Evolutionary conservation across 1,140 invertebrate species (phyloP), one percentile per base, ranked within the genome.

Genomic region (Cecropterus lyciades): DNA sequence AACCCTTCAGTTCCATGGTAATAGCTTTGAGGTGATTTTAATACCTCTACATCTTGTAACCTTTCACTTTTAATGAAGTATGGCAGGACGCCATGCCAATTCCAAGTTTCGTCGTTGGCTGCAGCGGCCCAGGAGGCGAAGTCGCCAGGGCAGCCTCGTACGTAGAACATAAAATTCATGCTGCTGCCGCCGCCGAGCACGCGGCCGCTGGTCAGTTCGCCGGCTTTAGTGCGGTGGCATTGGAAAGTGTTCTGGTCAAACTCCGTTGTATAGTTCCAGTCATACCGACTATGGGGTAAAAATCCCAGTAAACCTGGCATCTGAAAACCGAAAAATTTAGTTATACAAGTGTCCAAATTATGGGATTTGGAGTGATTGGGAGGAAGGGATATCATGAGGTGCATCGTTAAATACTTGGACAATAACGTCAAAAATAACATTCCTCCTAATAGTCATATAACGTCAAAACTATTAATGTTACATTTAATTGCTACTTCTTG

Each of bases 21-120:
- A 2, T 7, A 3, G 40, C 13, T 13, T 43, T 43, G 40, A 43
- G 40, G 40, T 14, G 40, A 43, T 7, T 1, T 43, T 0, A 43
- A 7, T 0, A 43, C 40, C 11, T 43, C 13, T 14, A 14, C 5
- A 5, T 43, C 40, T 43, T 6, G 40, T 14, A 43, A 6, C 13
- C 11, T 43, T 43, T 43, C 40, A 7, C 40, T 43, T 13, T 43
- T 43, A 14, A 43, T 43, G 40, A 43, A 43, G 40, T 43, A 43
- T 14, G 40, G 40, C 3, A 43, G 40, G 13, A 43, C 40, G 1
- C 40, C 40, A 7, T 14, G 10, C 40, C 40, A 43, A 7, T 14
- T 5, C 40, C 40, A 43, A 0, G 40, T 43, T 0, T 13, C 40
- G 13, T 43, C 40, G n/a, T 43, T 5, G n/a, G 40, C 40, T 0